phyloP scores from a whole-genome alignment of 2,113 vertebrate genomes.

The Tragulus kanchil region DNA sequence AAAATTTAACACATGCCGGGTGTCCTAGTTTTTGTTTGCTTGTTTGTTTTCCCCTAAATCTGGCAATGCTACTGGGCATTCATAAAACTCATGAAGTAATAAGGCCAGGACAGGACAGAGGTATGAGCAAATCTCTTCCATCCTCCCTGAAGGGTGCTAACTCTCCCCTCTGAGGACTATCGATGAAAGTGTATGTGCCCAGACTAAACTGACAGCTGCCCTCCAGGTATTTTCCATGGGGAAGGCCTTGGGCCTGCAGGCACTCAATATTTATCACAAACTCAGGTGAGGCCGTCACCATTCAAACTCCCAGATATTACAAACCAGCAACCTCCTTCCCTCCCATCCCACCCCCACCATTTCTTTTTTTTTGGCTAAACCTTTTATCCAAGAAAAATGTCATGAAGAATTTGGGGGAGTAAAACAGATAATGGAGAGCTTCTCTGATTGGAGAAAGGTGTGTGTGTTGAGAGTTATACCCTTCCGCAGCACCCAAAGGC shows the following conservation, averaged over 20 bases:
- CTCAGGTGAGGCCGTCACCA: not conserved
- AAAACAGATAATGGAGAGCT: not conserved
- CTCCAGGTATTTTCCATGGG: not conserved
- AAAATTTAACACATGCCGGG: no score
- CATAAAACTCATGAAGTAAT: not conserved
- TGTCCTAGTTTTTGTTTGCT: no score
- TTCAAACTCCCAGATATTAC: not conserved
- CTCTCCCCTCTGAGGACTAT: not conserved
- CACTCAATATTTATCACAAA: not conserved
- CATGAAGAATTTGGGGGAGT: not conserved
- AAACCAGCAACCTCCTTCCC: not conserved
- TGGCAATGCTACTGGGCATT: not conserved
- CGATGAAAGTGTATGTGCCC: not conserved
- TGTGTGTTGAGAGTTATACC: not conserved
- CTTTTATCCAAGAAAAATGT: not conserved
- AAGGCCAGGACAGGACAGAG: not conserved
- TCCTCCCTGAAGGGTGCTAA: not conserved
- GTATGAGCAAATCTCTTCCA: not conserved
- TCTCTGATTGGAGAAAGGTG: not conserved
- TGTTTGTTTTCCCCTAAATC: not conserved
- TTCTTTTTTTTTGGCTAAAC: not conserved
- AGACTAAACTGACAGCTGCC: not conserved
- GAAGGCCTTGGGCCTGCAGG: not conserved
- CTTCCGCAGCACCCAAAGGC: not conserved
- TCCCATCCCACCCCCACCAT: fast-evolving